A percentile compares a stretch with the other conserved stretches of the same genome.
phyloP scores from a whole-genome alignment of 2,797 vertebrate species.

The Chaenodraco wilsoni region DNA sequence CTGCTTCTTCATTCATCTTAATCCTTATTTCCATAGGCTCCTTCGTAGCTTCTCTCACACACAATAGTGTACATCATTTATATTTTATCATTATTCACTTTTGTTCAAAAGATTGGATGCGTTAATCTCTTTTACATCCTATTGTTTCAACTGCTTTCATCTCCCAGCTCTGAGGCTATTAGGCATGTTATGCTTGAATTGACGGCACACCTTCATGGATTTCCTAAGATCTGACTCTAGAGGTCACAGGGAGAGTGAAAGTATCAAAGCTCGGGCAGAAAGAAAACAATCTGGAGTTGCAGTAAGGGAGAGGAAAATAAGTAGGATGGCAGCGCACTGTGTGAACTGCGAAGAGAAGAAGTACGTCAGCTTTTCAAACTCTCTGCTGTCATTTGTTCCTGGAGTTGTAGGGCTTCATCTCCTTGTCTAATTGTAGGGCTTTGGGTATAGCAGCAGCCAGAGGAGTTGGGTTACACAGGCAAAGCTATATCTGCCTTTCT shows the following conservation, averaged over 20 bases:
- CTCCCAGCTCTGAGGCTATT: constrained; percentile 13
- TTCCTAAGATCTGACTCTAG: constrained; percentile 39
- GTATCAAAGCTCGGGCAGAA: constrained; percentile 32
- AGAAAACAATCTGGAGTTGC: constrained; percentile 3
- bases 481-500: constrained; percentile 76
- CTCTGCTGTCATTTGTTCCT: constrained; percentile 37
- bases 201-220: constrained; percentile 50
- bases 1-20: constrained; percentile 64
- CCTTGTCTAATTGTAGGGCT: constrained; percentile 65
- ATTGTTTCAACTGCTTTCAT: constrained; percentile 16
- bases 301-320: constrained; percentile 4
- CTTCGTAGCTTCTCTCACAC: constrained; percentile 30
- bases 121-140: constrained; percentile 19
- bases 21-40: constrained; percentile 51
- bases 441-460: constrained; percentile 49
- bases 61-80: constrained; percentile 43
- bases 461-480: constrained; percentile 70
- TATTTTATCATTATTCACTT: constrained; percentile 50
- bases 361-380: constrained; percentile 13
- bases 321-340: background rate
- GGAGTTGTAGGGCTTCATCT: constrained; percentile 44
- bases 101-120: constrained; percentile 18
- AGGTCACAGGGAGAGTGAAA: constrained; percentile 58
- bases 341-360: constrained; percentile 9
- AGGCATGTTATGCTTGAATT: constrained; percentile 38